Base-by-base conservation (phyloP, 2,113 vertebrate species). In the Apeltes quadracus region DNA sequence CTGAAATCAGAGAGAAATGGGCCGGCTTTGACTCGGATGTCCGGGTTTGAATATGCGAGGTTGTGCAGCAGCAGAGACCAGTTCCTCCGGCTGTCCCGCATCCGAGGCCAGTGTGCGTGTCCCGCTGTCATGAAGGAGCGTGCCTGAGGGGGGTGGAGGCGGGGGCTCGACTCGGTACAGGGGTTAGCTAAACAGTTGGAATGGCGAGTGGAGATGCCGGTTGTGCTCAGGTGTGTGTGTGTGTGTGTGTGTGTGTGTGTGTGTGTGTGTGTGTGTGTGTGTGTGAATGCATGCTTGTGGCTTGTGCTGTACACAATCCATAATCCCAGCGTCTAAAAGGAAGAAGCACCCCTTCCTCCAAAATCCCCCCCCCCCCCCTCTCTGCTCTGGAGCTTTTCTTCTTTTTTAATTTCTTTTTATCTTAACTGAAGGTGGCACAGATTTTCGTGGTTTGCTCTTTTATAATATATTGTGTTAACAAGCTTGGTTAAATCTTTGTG, bases 401-500 rank as follows among this genome's bases (percentile, higher is more conserved):
- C 72, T 56, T 63, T 77, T 51, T 83, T 71, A 25, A 32, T 88
- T 83, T 77, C 54, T 86, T 90, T 92, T 93, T 93, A 94, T 95
- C 92, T 87, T 56, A 93, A 94, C 93, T 87, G 91, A 93, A 94
- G 89, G 95, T 96, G 94, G 93, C 94, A 88, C 90, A 73, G 83
- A 89, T 94, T 81, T 93, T 92, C 95, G 95, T 93, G 95, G 94
- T 95, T 95, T 95, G 91, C 91, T 95, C 93, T 96, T 95, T 94
- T 94, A 93, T 95, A 95, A 96, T 94, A 93, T 94, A 95, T 95
- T 95, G 77, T 94, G 94, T 95, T 95, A 93, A 95, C 94, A 95
- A 95, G 96, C 94, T 93, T 93, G 84, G 82, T 87, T 93, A 94
- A 96, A 96, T 96, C 95, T 94, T 95, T 95, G 94, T 93, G 91